Base-by-base conservation (phyloP, 2,797 vertebrate species). In the Ptychobarbus kaznakovi region DNA sequence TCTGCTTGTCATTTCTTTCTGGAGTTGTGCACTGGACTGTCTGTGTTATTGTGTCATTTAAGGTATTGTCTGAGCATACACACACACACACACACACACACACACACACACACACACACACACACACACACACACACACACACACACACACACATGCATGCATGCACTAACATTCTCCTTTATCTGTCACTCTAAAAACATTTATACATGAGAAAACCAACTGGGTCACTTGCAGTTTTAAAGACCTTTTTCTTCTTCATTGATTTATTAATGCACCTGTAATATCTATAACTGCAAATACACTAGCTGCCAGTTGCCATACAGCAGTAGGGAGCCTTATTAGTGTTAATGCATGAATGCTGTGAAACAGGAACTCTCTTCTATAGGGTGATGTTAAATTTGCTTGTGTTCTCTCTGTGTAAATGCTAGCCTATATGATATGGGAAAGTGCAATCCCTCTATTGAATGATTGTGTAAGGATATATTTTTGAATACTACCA, bases 241-340 rank as follows among this genome's bases (percentile, higher is more conserved):
- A 88, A 83, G 58, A 84, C 38, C 20, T 46, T 51, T 81, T 80
- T 40, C 28, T 85, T 40, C 22, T 86, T 86, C 81, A 82, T 86
- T 90, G 75, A 88, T 91, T 89, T 89, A 90, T 90, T 88, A 89
- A 87, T 73, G 82, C 83, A 86, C 80, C 74, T 82, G 80, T 88
- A 81, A 88, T 88, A 89, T 82, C 73, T 63, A 70, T 35, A 86
- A 88, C 79, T 73, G 81, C 79, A 86, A 78, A 88, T 78, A 86
- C 70, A 86, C 56, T 78, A 40, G 58, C 25, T 46, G 77, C 79
- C 66, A 69, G 89, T 78, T 86, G n/a, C 18, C 56, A 88, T 61
- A 84, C 38, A 61, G 74, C 87, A 84, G 82, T 80, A 77, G 79
- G 79, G 81, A 86, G 81, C 40, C 87, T 87, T 84, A 80, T 87